A percentile compares a stretch with the other conserved stretches of the same genome.
These are phyloP conservation scores for Plebejus argus DNA, from an alignment of 2,888 invertebrate species.

Conservation along the genomic window DNA sequence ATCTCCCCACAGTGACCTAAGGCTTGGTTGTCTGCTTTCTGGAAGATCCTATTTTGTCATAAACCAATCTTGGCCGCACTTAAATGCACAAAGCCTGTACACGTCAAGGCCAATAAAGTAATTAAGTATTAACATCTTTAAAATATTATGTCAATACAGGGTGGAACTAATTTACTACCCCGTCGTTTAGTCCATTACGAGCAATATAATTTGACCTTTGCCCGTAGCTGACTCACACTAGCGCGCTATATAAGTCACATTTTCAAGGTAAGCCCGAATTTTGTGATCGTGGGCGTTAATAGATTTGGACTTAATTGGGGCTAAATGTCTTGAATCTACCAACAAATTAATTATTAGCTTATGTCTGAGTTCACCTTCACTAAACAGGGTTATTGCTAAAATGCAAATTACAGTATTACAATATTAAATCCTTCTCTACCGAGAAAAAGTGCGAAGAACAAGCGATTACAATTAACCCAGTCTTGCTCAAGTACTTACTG, in stretches of 20 bases:
- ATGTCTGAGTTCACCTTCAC: not conserved
- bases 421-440: no score
- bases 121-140: not conserved
- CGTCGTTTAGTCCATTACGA: not conserved
- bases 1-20: no score
- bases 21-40: not conserved
- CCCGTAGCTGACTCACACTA: not conserved
- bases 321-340: conserved; percentile 15
- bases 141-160: not conserved
- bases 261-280: conserved; percentile 6
- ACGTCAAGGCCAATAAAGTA: not conserved
- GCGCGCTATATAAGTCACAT: not conserved
- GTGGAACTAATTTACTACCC: not conserved
- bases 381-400: not conserved
- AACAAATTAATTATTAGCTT: not conserved
- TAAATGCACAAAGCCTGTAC: not conserved
- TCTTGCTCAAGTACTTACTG: not conserved
- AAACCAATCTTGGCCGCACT: not conserved
- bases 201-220: conserved; percentile 12
- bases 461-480: no score
- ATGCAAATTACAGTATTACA: no score
- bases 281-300: conserved; percentile 4
- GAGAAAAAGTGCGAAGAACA: no score
- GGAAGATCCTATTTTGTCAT: not conserved
- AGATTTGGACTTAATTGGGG: conserved; percentile 11